Evolutionary conservation across 2,888 invertebrate genomes (phyloP).

Genomic region (Odontocerum albicorne): DNA sequence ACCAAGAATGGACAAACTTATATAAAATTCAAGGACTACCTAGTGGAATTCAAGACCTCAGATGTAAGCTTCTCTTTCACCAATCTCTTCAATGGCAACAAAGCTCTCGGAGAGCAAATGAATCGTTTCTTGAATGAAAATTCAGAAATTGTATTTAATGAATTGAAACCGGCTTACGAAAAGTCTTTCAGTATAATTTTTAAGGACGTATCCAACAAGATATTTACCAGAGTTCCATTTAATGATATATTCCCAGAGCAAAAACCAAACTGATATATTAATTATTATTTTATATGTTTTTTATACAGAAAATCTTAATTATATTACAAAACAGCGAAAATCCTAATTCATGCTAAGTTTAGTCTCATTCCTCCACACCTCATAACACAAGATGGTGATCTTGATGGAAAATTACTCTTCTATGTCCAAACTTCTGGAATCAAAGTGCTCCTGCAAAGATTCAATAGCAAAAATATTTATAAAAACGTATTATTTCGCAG

Average conservation of each 20-base stretch:
- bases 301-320: background rate
- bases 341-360: background rate
- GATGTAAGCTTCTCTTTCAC: slow-evolving; percentile 62
- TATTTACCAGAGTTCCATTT: slow-evolving; percentile 69
- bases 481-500: no score
- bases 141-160: slow-evolving; percentile 66
- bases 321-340: background rate
- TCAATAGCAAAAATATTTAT: no score
- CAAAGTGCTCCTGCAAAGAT: no score
- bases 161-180: slow-evolving; percentile 68
- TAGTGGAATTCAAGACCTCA: slow-evolving; percentile 63
- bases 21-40: slow-evolving; percentile 65
- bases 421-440: no score
- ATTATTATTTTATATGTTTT: background rate
- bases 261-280: slow-evolving; percentile 11
- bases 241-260: slow-evolving; percentile 60
- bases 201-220: slow-evolving; percentile 64
- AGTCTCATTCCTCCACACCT: background rate
- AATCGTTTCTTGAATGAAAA: slow-evolving; percentile 69
- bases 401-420: no score
- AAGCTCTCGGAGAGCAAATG: slow-evolving; percentile 63
- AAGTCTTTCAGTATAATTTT: slow-evolving; percentile 68
- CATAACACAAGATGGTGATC: background rate
- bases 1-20: slow-evolving; percentile 63
- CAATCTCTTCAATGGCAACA: slow-evolving; percentile 68